phyloP scores from a whole-genome alignment of 2,113 vertebrate genomes.

The Cervus canadensis region DNA sequence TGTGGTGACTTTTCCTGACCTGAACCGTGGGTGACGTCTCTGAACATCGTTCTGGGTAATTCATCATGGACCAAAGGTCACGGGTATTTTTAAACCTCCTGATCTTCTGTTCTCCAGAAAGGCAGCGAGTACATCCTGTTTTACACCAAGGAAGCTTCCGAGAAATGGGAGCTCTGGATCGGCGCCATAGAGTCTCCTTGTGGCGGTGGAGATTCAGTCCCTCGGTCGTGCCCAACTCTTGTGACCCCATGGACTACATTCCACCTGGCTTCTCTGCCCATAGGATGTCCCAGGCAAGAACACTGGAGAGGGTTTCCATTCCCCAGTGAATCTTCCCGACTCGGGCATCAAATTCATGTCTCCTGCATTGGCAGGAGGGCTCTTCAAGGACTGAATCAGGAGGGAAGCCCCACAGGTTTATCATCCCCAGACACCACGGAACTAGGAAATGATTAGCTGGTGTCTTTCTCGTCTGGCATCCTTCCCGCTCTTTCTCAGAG shows the following conservation, averaged over 20 bases:
- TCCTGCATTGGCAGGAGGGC: rapidly evolving
- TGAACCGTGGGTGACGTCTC: not conserved
- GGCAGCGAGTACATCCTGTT: rapidly evolving
- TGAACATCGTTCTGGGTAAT: not conserved
- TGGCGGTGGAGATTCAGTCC: not conserved
- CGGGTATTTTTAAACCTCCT: not conserved
- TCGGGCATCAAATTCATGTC: not conserved
- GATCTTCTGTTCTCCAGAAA: not conserved
- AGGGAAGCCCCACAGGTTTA: not conserved
- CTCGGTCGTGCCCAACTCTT: rapidly evolving
- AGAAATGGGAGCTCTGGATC: not conserved
- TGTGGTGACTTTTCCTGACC: not conserved
- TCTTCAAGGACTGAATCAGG: not conserved
- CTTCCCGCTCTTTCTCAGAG: not conserved
- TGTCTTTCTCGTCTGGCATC: not conserved
- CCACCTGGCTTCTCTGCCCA: not conserved
- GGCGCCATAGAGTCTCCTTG: too few relatives aligned
- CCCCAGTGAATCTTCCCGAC: not conserved
- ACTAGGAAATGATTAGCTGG: not conserved
- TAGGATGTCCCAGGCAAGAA: not conserved
- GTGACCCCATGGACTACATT: not conserved
- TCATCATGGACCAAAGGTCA: not conserved
- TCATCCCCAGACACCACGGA: not conserved
- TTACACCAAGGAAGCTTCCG: not conserved
- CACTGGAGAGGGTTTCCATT: not conserved